phyloP scores from a whole-genome alignment of 2,113 vertebrate species.

The Dinomys branickii region DNA sequence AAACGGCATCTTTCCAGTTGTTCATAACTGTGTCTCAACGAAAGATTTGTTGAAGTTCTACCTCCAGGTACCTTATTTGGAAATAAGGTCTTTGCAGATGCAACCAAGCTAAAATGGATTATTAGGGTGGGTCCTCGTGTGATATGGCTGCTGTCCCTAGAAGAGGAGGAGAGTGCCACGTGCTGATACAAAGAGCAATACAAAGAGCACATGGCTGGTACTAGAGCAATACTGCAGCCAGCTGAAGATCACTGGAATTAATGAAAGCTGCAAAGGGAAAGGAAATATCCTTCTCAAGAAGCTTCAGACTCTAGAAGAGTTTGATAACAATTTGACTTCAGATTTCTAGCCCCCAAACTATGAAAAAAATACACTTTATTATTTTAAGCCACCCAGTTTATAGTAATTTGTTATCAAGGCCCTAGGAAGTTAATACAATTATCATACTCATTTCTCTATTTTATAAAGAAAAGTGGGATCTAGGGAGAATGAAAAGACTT shows the following conservation, averaged over 20 bases:
- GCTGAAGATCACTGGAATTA: not conserved
- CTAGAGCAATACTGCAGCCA: not conserved
- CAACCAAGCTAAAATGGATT: conserved; percentile 23
- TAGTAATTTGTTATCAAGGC: not conserved
- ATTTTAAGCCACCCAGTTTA: not conserved
- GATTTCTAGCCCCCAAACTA: not conserved
- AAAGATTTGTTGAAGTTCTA: not conserved
- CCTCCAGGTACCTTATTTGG: not conserved
- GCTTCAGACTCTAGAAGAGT: not conserved
- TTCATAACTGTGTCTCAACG: not conserved
- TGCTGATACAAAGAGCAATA: not conserved
- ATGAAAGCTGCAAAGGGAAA: not conserved
- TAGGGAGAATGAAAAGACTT: not conserved
- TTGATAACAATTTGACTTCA: not conserved
- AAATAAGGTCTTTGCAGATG: conserved; percentile 9
- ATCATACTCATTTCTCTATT: not conserved
- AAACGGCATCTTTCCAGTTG: not conserved
- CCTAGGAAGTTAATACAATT: not conserved
- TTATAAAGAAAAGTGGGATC: not conserved
- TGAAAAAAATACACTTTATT: not conserved
- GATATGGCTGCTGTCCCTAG: not conserved
- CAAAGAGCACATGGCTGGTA: not conserved
- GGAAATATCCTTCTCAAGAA: not conserved
- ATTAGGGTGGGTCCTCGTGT: not conserved
- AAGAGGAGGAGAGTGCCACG: not conserved